phyloP scores from a whole-genome alignment of 2,113 vertebrate genomes.

The Accipiter cooperii region DNA sequence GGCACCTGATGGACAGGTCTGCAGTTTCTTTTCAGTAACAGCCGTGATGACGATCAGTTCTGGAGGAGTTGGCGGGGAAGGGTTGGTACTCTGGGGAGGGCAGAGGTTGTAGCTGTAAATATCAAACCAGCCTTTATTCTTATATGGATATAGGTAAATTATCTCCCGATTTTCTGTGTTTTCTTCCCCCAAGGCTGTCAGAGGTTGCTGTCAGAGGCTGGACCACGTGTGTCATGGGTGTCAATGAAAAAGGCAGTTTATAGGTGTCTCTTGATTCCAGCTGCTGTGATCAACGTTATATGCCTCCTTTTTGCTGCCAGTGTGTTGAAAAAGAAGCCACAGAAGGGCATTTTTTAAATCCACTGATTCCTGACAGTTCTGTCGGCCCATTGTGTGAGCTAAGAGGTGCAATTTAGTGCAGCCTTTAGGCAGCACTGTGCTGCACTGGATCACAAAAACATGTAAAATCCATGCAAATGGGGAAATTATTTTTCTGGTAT shows the following conservation, averaged over 20 bases:
- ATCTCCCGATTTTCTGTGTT: neutral
- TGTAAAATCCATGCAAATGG: neutral
- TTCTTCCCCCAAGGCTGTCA: neutral
- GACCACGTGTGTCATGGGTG: neutral
- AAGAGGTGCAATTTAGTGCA: neutral
- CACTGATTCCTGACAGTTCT: neutral
- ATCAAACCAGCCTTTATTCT: neutral
- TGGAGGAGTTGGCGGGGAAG: neutral
- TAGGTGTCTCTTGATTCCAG: neutral
- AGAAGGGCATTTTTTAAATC: neutral
- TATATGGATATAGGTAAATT: neutral
- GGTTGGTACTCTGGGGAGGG: too few species aligned
- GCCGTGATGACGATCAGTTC: neutral
- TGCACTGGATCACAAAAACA: neutral
- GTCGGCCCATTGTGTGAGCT: fast-evolving
- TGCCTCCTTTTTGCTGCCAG: neutral
- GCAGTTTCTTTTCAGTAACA: neutral
- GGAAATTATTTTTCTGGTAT: neutral
- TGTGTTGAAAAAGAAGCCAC: neutral
- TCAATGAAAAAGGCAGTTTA: neutral
- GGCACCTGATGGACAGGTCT: neutral
- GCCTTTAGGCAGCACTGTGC: neutral
- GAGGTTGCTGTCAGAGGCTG: neutral
- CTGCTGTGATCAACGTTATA: neutral
- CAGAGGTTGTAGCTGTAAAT: neutral